Base-by-base conservation (phyloP, 2,113 vertebrate species). In the Crotalus helleri region DNA sequence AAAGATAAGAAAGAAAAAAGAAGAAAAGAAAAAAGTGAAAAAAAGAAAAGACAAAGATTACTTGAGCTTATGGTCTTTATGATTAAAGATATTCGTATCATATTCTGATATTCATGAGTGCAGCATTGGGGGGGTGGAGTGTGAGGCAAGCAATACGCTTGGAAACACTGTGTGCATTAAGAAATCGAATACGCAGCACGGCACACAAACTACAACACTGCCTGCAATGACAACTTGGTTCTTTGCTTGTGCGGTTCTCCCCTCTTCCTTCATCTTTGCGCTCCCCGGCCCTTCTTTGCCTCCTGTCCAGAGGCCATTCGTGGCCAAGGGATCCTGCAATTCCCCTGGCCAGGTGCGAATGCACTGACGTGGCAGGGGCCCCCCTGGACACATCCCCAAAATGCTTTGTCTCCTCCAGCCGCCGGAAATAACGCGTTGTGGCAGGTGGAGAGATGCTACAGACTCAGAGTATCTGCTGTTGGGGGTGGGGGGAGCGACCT, bases 351-450 rank as follows among this genome's bases (percentile, higher is more conserved):
- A 99, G 98, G 98, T 99, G 98, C 97, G 87, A 61, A 92, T 96
- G 96, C 95, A 29, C 97, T 23, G 49, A 94, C 86, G 95, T 3
- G 39, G 88, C 17, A 95, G 91, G 49, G 8, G 97, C 92, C 96
- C 94, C 92, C 91, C 95, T 93, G 15, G 96, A 97, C 97, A 96
- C 94, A 90, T 96, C 96, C 97, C 97, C 94, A 94, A 95, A 54
- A 96, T 54, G 90, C 96, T 93, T 94, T 92, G 96, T 96, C 98
- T 98, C 89, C 97, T 95, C 97, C 96, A 97, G 97, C 96, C 97
- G 96, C 97, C 98, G 98, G 98, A 98, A 98, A 96, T 98, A 98
- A 98, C 98, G 97, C 93, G 96, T 97, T 97, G 97, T 98, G 98
- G 98, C 98, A 98, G 98, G 97, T 98, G 98, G 97, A 98, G 97